These are phyloP conservation scores for Phycodurus eques DNA, from an alignment of 2,113 vertebrate genomes.

Conservation along the genomic window DNA sequence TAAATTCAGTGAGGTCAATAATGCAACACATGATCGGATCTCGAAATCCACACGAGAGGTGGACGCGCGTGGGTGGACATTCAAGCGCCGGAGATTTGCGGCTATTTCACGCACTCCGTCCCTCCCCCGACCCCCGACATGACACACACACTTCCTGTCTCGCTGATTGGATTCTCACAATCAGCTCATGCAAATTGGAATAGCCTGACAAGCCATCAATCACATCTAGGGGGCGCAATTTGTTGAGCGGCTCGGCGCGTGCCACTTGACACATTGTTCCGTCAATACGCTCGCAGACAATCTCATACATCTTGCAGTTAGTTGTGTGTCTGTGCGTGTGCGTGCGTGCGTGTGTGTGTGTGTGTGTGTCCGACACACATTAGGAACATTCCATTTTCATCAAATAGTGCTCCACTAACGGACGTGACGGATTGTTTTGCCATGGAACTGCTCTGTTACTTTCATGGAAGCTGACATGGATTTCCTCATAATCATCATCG, in stretches of 20 bases:
- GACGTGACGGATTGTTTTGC: not conserved
- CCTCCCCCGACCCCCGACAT: not conserved
- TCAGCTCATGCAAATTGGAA: slow-evolving; percentile 59
- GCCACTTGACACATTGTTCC: slow-evolving; percentile 28
- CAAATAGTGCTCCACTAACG: not conserved
- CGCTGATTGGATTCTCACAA: slow-evolving; percentile 60
- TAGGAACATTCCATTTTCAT: slow-evolving; percentile 4
- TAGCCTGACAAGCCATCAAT: slow-evolving; percentile 60
- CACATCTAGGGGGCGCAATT: slow-evolving; percentile 40
- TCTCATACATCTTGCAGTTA: slow-evolving; percentile 12
- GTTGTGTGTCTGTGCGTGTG: not conserved
- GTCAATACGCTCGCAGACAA: slow-evolving; percentile 34
- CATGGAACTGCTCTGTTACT: not conserved
- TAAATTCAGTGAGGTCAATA: slow-evolving; percentile 23
- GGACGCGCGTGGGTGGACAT: not conserved
- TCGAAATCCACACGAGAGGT: not conserved
- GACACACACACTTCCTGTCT: slow-evolving; percentile 1
- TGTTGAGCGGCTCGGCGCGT: slow-evolving; percentile 31
- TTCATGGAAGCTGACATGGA: not conserved
- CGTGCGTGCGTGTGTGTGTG: not conserved
- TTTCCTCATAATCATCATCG: no score
- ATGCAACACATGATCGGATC: slow-evolving; percentile 5
- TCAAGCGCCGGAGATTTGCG: slow-evolving; percentile 27
- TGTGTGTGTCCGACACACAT: not conserved
- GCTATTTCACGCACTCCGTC: slow-evolving; percentile 10